Evolutionary conservation across 1,140 invertebrate genomes (phyloP).

Genomic region (Ips nitidus): DNA sequence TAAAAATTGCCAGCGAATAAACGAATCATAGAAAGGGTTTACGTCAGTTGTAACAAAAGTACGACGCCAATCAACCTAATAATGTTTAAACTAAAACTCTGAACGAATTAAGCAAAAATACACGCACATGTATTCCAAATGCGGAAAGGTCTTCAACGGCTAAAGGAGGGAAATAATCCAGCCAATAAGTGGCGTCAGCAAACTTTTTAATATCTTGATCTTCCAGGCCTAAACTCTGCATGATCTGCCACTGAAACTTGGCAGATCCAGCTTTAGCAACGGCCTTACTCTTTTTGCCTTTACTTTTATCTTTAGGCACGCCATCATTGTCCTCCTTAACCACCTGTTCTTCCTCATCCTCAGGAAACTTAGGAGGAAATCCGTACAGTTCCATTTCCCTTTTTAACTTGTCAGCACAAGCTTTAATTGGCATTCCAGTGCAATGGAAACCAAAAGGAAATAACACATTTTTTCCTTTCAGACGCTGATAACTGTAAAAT

Average conservation of each 20-base stretch:
- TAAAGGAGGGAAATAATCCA: conserved; percentile 93
- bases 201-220: conserved; percentile 94
- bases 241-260: conserved; percentile 99
- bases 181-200: conserved; percentile 89
- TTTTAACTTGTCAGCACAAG: conserved; percentile 97
- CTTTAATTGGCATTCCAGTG: conserved; percentile 96
- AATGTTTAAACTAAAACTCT: conserved; percentile 9
- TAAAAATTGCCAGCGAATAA: conserved; percentile 95
- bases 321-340: conserved; percentile 61
- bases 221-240: conserved; percentile 86
- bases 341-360: conserved; percentile 54
- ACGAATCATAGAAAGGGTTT: conserved; percentile 98
- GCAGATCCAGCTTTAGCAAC: conserved; percentile 84
- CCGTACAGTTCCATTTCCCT: conserved; percentile 92
- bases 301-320: conserved; percentile 89
- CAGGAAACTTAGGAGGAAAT: conserved; percentile 90
- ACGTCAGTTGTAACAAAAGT: conserved; percentile 97
- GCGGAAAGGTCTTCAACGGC: conserved; percentile 82
- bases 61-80: conserved; percentile 91
- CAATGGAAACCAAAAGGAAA: conserved; percentile 99
- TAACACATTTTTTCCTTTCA: conserved; percentile 88
- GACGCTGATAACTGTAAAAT: conserved; percentile 60
- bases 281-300: conserved; percentile 99
- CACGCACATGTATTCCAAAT: conserved; percentile 85
- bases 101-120: background rate